Evolutionary conservation across 2,113 vertebrate genomes (phyloP).

Genomic region (Sinocyclocheilus grahami): DNA sequence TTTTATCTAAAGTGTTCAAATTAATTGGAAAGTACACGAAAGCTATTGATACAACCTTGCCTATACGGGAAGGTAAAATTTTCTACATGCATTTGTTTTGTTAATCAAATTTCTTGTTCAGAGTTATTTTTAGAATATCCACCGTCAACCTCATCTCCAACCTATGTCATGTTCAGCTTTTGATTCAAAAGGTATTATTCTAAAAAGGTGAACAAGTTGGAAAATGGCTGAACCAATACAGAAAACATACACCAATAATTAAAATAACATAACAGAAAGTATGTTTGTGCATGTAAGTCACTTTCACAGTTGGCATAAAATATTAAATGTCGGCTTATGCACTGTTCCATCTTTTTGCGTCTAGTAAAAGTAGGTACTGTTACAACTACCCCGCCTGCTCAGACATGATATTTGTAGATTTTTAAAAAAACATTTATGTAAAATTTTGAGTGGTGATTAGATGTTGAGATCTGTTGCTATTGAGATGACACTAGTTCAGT

Average conservation of each 20-base stretch:
- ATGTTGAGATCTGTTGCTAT: no score
- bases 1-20: no score
- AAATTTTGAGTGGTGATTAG: not conserved
- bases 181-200: not conserved
- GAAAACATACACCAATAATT: not conserved
- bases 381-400: no score
- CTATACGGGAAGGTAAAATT: not conserved
- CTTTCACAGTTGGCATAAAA: not conserved
- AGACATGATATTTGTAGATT: not conserved
- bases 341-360: not conserved
- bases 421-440: not conserved
- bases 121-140: not conserved
- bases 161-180: not conserved
- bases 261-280: not conserved
- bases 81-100: not conserved
- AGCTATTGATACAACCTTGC: not conserved
- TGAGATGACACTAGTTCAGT: not conserved
- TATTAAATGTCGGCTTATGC: not conserved
- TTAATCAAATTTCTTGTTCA: not conserved
- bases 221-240: not conserved
- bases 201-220: no score
- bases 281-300: not conserved
- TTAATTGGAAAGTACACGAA: no score
- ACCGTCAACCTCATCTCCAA: not conserved
- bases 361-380: not conserved